phyloP scores from a whole-genome alignment of 1,140 invertebrate species.

The Cardiocondyla obscurior region DNA sequence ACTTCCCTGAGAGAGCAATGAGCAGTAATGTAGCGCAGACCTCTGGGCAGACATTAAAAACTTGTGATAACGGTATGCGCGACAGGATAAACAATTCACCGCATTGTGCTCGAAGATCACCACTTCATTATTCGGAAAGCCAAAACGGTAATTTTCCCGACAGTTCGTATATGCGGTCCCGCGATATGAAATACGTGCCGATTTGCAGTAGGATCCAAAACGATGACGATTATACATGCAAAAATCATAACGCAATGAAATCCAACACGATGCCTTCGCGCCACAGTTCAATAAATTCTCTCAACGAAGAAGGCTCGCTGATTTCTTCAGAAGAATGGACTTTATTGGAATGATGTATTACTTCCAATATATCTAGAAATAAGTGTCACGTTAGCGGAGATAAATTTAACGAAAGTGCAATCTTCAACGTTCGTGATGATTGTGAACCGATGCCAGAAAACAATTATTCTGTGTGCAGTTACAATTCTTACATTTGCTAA shows the following conservation, averaged over 20 bases:
- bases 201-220: slow-evolving; percentile 20
- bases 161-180: neutral
- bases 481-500: slow-evolving; percentile 64
- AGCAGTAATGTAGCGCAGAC: slow-evolving; percentile 21
- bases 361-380: slow-evolving; percentile 54
- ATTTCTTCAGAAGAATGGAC: slow-evolving; percentile 59
- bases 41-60: slow-evolving; percentile 1
- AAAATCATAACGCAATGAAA: slow-evolving; percentile 12
- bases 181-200: slow-evolving; percentile 38
- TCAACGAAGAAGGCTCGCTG: slow-evolving; percentile 45
- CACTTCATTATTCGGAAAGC: neutral
- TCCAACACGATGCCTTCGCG: slow-evolving; percentile 26
- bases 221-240: slow-evolving; percentile 41
- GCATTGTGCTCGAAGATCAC: neutral
- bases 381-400: slow-evolving; percentile 53
- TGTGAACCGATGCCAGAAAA: slow-evolving; percentile 54
- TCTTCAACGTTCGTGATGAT: slow-evolving; percentile 25
- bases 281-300: slow-evolving; percentile 49
- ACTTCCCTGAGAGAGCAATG: neutral
- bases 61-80: neutral
- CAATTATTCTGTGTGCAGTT: slow-evolving; percentile 65
- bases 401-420: slow-evolving; percentile 30
- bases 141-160: slow-evolving; percentile 26
- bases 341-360: slow-evolving; percentile 55
- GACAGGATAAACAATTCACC: slow-evolving; percentile 17